Evolutionary conservation across 2,797 vertebrate species (phyloP).

Genomic region (Pteropus rufus): DNA sequence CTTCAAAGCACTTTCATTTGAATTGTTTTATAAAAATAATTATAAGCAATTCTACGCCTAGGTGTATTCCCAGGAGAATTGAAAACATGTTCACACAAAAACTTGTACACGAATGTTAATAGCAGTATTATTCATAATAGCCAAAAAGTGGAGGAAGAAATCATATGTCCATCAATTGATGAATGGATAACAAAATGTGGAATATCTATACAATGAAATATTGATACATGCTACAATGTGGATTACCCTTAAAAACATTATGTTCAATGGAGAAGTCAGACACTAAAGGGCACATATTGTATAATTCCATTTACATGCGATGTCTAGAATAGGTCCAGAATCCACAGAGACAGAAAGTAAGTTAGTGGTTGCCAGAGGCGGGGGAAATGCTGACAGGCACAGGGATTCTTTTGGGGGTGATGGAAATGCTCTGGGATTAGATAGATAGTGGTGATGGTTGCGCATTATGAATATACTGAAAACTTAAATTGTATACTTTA

Average conservation of each 20-base stretch:
- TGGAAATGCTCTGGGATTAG: neutral
- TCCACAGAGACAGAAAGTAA: neutral
- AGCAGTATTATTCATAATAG: neutral
- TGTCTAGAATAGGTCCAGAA: neutral
- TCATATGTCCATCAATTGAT: neutral
- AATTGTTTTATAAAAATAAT: slow-evolving; percentile 25
- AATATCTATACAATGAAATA: neutral
- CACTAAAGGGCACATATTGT: neutral
- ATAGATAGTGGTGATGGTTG: neutral
- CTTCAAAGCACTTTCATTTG: slow-evolving; percentile 28
- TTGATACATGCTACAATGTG: neutral
- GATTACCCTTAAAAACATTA: neutral
- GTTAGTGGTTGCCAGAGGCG: neutral
- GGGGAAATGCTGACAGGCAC: neutral
- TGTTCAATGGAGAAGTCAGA: neutral
- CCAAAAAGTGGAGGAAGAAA: neutral
- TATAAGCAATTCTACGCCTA: neutral
- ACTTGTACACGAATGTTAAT: neutral
- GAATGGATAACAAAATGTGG: neutral
- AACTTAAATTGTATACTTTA: neutral
- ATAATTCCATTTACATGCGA: too few relatives aligned
- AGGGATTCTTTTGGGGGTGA: neutral
- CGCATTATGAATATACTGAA: neutral
- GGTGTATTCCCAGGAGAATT: neutral
- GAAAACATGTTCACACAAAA: neutral